phyloP scores from a whole-genome alignment of 2,888 invertebrate genomes.

The Melipona beecheii region DNA sequence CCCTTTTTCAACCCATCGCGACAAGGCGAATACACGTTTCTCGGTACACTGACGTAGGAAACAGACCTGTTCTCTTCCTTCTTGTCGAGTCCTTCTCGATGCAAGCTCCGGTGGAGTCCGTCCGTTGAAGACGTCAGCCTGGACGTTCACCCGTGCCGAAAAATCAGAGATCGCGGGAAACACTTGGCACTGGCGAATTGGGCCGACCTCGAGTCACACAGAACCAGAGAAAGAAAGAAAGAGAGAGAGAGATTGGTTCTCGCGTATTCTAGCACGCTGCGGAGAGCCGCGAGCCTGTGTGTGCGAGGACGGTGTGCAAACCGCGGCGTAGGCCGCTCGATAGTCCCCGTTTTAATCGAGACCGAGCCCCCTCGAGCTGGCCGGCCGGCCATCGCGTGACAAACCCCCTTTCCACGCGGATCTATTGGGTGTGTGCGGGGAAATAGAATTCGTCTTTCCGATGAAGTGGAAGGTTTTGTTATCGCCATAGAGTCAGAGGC shows the following conservation, averaged over 20 bases:
- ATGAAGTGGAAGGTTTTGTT: neutral
- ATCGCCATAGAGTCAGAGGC: too few species aligned
- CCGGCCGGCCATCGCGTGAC: constrained; percentile 70
- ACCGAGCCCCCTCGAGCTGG: constrained; percentile 36
- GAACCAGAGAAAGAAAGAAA: neutral
- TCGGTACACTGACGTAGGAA: neutral
- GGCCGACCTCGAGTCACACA: constrained; percentile 33
- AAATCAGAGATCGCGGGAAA: constrained; percentile 24
- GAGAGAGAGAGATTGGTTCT: constrained; percentile 20
- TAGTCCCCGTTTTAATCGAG: constrained; percentile 60
- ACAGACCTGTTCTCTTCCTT: neutral
- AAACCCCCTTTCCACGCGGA: constrained; percentile 31
- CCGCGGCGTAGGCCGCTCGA: constrained; percentile 54
- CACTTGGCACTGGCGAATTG: constrained; percentile 55
- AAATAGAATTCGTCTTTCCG: neutral
- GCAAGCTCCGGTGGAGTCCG: neutral
- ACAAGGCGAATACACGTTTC: neutral
- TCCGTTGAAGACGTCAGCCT: neutral
- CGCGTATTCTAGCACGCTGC: constrained; percentile 52
- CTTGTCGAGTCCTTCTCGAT: neutral
- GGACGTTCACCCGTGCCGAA: constrained; percentile 29
- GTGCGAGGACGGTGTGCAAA: constrained; percentile 12
- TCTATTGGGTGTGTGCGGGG: constrained; percentile 10
- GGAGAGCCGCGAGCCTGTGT: constrained; percentile 26
- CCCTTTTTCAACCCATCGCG: neutral